These are phyloP conservation scores for Tangara arthus DNA, from an alignment of 2,797 vertebrate species.

Conservation along the genomic window DNA sequence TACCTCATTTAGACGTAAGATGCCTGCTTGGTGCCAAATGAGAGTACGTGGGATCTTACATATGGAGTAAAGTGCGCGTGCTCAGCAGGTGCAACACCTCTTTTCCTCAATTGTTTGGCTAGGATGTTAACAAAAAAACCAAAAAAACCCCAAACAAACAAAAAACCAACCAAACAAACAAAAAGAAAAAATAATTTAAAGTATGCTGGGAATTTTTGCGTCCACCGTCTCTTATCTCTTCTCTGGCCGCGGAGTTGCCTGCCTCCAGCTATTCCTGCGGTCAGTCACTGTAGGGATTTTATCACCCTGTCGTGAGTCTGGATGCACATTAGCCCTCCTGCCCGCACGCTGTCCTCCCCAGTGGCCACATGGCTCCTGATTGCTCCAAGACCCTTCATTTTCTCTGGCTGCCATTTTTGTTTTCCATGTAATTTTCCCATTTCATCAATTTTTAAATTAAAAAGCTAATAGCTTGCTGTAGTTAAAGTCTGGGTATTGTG, in stretches of 20 bases:
- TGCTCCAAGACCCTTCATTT: not conserved
- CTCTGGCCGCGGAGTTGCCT: not conserved
- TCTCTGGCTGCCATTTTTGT: not conserved
- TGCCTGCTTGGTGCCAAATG: not conserved
- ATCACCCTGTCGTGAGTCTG: fast-evolving
- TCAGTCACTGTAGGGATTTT: not conserved
- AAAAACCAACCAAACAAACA: not conserved
- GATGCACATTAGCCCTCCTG: not conserved
- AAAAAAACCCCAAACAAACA: too few relatives aligned
- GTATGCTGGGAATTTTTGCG: not conserved
- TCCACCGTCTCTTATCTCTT: not conserved
- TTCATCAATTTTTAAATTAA: slow-evolving; percentile 10
- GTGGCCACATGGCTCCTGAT: not conserved
- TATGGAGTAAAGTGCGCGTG: not conserved
- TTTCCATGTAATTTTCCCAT: not conserved
- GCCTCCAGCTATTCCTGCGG: not conserved
- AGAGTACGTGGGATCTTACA: fast-evolving
- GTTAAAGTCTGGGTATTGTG: not conserved
- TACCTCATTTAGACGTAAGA: not conserved
- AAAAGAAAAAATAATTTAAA: not conserved
- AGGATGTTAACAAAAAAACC: not conserved
- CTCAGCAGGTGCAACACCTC: fast-evolving
- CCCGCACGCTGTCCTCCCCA: fast-evolving
- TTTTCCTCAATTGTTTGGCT: not conserved
- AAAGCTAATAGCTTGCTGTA: not conserved